phyloP scores from a whole-genome alignment of 2,113 vertebrate species.

The Phyllopteryx taeniolatus region DNA sequence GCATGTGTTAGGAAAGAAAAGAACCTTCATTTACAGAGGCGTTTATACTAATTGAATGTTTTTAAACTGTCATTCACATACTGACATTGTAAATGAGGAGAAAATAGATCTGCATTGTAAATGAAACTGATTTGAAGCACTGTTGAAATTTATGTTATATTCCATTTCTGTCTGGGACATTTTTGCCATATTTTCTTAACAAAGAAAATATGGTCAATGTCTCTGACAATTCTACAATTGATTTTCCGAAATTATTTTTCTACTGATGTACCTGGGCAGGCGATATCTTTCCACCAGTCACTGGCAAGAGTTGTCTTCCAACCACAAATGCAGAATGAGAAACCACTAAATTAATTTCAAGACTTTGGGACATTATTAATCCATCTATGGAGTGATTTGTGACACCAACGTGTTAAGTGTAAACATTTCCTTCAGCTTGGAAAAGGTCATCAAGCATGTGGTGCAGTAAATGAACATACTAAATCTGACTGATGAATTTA shows the following conservation, averaged over 20 bases:
- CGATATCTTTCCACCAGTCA: not conserved
- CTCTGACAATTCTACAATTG: too few relatives aligned
- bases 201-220: too few relatives aligned
- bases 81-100: too few relatives aligned
- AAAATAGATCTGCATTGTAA: too few relatives aligned
- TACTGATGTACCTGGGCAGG: too few relatives aligned
- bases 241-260: too few relatives aligned
- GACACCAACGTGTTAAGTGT: not conserved
- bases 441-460: not conserved
- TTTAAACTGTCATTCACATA: not conserved
- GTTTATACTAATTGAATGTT: not conserved
- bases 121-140: too few relatives aligned
- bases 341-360: not conserved
- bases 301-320: not conserved
- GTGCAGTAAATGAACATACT: not conserved
- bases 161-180: too few relatives aligned
- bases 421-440: not conserved
- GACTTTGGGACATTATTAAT: not conserved
- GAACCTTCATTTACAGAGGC: not conserved
- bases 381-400: not conserved
- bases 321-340: not conserved
- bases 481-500: not conserved
- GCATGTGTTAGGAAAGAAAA: too few relatives aligned
- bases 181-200: too few relatives aligned
- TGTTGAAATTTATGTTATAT: too few relatives aligned